Percentiles rank a stretch among this genome's conserved stretches.
Evolutionary conservation across 2,113 vertebrate genomes (phyloP).

Genomic region (Crotalus tigris): DNA sequence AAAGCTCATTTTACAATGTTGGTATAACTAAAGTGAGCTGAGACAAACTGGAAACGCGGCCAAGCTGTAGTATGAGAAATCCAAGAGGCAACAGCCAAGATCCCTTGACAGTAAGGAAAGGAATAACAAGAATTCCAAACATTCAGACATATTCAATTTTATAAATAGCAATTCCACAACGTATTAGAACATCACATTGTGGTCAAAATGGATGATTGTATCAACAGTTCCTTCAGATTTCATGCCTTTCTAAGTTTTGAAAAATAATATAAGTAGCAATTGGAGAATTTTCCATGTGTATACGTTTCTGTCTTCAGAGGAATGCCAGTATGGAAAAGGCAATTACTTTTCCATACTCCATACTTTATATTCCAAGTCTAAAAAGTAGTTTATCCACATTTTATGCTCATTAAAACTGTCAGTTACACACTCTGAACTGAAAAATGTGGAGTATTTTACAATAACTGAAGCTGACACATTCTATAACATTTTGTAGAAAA

Average conservation of each 20-base stretch:
- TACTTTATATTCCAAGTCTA: neutral
- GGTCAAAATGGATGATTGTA: neutral
- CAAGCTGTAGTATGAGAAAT: neutral
- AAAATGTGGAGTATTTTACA: neutral
- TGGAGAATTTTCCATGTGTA: neutral
- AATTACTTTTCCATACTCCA: neutral
- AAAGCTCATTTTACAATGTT: neutral
- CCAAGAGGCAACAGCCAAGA: neutral
- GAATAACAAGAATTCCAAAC: neutral
- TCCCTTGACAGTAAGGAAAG: neutral
- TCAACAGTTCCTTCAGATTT: neutral
- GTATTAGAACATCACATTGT: neutral
- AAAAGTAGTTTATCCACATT: neutral
- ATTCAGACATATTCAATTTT: neutral
- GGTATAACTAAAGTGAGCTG: neutral
- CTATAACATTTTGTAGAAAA: neutral
- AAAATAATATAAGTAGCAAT: neutral
- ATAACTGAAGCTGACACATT: neutral
- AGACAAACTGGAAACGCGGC: neutral
- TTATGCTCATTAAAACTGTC: neutral
- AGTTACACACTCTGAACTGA: neutral
- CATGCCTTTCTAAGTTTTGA: neutral
- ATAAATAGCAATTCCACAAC: neutral
- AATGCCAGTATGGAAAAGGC: neutral
- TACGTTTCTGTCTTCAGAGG: neutral